These are phyloP conservation scores for Callaeas wilsoni DNA, from an alignment of 2,113 vertebrate species.

Conservation along the genomic window DNA sequence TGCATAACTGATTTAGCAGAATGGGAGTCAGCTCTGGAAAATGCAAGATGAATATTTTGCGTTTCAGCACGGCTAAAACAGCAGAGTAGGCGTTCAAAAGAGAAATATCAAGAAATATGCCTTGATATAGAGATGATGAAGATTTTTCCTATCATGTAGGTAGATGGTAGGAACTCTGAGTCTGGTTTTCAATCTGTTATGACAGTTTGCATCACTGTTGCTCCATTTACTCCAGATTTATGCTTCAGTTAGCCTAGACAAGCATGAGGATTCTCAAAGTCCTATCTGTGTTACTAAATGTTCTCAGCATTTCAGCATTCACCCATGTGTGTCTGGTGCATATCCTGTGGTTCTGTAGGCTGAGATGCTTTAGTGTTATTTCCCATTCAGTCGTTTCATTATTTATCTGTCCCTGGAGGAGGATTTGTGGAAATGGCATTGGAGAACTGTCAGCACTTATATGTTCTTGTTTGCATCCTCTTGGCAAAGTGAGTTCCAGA, in stretches of 20 bases:
- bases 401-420: constrained; percentile 43
- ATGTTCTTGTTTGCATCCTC: constrained; percentile 25
- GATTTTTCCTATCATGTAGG: background rate
- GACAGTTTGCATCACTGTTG: constrained; percentile 25
- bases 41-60: background rate
- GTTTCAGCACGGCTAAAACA: fast-evolving
- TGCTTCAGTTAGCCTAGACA: background rate
- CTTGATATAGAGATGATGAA: background rate
- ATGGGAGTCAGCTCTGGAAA: background rate
- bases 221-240: constrained; percentile 40
- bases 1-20: background rate
- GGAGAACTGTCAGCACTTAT: constrained; percentile 33
- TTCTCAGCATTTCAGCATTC: constrained; percentile 29
- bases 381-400: constrained; percentile 15
- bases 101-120: background rate
- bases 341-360: constrained; percentile 4
- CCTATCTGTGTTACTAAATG: constrained; percentile 15
- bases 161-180: background rate
- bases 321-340: constrained; percentile 12
- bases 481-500: constrained; percentile 52
- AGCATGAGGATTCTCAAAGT: constrained; percentile 2
- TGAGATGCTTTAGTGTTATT: background rate
- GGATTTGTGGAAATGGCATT: constrained; percentile 30
- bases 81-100: background rate
- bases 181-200: constrained; percentile 17